These are phyloP conservation scores for Tipula unca DNA, from an alignment of 2,888 invertebrate genomes.

Conservation along the genomic window DNA sequence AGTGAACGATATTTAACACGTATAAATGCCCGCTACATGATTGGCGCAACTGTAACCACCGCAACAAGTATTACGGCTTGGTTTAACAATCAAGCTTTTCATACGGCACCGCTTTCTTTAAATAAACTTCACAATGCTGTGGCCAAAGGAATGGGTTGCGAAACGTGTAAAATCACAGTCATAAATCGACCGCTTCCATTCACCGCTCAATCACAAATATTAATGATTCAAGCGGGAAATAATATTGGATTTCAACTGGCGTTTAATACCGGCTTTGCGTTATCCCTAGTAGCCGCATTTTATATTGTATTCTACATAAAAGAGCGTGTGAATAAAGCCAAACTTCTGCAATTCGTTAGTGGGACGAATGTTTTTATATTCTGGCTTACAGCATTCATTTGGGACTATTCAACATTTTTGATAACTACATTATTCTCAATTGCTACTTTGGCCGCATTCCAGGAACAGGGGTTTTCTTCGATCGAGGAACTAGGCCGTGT, in stretches of 20 bases:
- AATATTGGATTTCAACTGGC: conserved; percentile 54
- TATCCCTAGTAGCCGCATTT: conserved; percentile 61
- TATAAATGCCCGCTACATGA: conserved; percentile 47
- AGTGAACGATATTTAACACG: conserved; percentile 45
- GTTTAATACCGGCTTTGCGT: conserved; percentile 62
- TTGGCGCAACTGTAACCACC: conserved; percentile 46
- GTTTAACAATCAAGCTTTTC: conserved; percentile 73
- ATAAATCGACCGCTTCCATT: conserved; percentile 58
- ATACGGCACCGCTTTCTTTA: conserved; percentile 54
- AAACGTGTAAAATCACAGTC: conserved; percentile 32
- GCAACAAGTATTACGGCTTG: conserved; percentile 48
- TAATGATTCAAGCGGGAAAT: conserved; percentile 30
- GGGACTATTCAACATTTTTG: conserved; percentile 51
- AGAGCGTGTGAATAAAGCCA: conserved; percentile 60
- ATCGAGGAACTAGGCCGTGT: conserved; percentile 30
- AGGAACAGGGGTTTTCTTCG: conserved; percentile 47
- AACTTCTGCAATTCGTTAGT: conserved; percentile 67
- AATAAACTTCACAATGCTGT: conserved; percentile 50
- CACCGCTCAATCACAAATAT: conserved; percentile 40
- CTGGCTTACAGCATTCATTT: conserved; percentile 62
- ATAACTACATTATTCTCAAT: conserved; percentile 54
- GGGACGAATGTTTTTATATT: conserved; percentile 60
- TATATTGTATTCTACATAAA: conserved; percentile 53
- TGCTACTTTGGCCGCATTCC: conserved; percentile 53
- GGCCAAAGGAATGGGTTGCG: conserved; percentile 37